Evolutionary conservation across 2,888 invertebrate genomes (phyloP), one percentile per base, ranked within the genome.

Genomic region (Eupeodes latifasciatus): DNA sequence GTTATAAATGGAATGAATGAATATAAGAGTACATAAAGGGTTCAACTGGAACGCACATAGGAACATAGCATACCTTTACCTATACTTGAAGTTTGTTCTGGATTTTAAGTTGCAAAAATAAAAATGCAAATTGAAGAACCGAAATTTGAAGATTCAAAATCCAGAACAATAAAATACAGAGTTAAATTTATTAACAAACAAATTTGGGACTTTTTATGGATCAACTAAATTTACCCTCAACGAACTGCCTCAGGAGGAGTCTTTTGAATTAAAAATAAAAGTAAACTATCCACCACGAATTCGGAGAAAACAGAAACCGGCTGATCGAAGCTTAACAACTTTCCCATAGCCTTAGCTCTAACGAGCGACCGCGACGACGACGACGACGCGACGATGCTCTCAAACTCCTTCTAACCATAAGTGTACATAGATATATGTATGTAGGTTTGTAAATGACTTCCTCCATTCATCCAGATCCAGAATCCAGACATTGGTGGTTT

Each of bases 301-400:
- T 57, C 40, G 0, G 36, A 12, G 64, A 64, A 64, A 72, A 10
- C n/a, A 47, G 4, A 72, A 72, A 59, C 72, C 57, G 71, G n/a
- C 77, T 44, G 40, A 62, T 57, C 62, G 49, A 47, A 49, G 19
- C 27, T 64, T n/a, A 57, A 55, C 53, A 57, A 55, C 53, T 64
- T 80, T 80, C 71, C 79, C 76, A 62, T 47, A 61, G 69, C 16
- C 49, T 19, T 40, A 55, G 36, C 27, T 76, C 76, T 76, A 82
- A 82, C 62, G 69, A 69, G 27, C 27, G 27, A 27, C 27, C 27
- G 27, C 27, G 27, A 27, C 27, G 27, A 27, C 27, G 27, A 27
- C 27, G 27, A 27, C 3, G 27, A 27, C 27, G 19, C 19, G 27
- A 27, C 27, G 27, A 27, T 3, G 40, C 40, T n/a, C 11, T 34